phyloP scores from a whole-genome alignment of 2,888 invertebrate genomes.

The Nycteola revayana region DNA sequence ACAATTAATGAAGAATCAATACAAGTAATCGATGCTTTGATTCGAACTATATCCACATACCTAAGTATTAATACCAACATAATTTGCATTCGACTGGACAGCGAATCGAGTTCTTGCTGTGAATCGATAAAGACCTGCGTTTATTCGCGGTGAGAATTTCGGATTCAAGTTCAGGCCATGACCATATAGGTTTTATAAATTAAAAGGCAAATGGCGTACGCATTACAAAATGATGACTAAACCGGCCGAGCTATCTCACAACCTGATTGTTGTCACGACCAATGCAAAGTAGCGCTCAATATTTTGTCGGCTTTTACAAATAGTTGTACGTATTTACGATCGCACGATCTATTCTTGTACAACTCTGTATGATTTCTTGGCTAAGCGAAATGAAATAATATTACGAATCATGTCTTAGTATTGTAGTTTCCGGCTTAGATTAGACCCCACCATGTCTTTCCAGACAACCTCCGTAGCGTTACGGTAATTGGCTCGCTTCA shows the following conservation, averaged over 20 bases:
- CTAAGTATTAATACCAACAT: too few species aligned
- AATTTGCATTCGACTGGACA: conserved; percentile 32
- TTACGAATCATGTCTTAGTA: too few species aligned
- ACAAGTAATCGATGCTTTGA: too few species aligned
- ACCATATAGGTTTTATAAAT: conserved; percentile 52
- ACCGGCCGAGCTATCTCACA: conserved; percentile 43
- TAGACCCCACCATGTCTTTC: too few species aligned
- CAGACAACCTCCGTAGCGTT: too few species aligned
- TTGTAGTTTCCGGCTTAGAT: too few species aligned
- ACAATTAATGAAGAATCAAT: too few species aligned
- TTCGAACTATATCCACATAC: too few species aligned
- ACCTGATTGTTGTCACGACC: conserved; percentile 41
- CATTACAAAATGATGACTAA: conserved; percentile 74
- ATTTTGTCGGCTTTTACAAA: background rate
- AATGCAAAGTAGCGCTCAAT: conserved; percentile 20
- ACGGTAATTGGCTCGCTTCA: too few species aligned
- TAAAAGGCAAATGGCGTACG: conserved; percentile 56
- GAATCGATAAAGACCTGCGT: conserved; percentile 32
- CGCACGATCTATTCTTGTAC: background rate
- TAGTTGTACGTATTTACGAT: too few species aligned
- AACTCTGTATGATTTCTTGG: background rate
- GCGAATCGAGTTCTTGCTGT: conserved; percentile 20
- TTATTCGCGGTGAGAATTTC: conserved; percentile 33
- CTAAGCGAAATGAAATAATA: too few species aligned
- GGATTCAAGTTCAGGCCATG: conserved; percentile 41